Conservation (phyloP, 2,888 invertebrate species). For the Celastrina argiolus region DNA sequence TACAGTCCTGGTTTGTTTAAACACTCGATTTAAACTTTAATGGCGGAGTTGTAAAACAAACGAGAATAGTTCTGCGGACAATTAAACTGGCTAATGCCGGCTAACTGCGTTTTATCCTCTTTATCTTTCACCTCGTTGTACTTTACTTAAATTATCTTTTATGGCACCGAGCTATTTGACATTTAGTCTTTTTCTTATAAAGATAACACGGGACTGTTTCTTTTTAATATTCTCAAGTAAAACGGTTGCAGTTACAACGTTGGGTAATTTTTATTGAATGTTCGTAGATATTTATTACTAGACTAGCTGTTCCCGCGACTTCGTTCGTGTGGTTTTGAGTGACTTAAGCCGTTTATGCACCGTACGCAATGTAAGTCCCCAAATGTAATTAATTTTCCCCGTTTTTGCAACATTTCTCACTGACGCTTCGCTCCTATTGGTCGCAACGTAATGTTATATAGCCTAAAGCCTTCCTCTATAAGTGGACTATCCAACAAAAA, state of each 20-base stretch:
- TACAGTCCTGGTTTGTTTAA: conserved; percentile 17
- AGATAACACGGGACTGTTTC: neutral
- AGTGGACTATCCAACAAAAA: too few species aligned
- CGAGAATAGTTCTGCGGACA: conserved; percentile 30
- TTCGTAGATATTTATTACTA: too few species aligned
- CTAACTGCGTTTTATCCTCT: conserved; percentile 23
- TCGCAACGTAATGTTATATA: too few species aligned
- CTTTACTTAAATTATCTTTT: conserved; percentile 21
- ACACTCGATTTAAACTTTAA: conserved; percentile 25
- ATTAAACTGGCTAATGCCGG: conserved; percentile 24
- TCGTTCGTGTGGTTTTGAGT: too few species aligned
- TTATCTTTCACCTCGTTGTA: conserved; percentile 27
- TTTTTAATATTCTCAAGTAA: neutral
- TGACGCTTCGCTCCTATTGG: too few species aligned
- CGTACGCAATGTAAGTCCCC: too few species aligned
- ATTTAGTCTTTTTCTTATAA: neutral
- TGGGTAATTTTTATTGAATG: neutral
- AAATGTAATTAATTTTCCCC: too few species aligned
- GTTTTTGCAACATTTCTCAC: too few species aligned
- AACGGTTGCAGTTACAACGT: neutral
- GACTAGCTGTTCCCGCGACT: too few species aligned
- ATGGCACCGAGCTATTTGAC: conserved; percentile 12
- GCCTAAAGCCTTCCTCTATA: too few species aligned
- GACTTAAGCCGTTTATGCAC: too few species aligned
- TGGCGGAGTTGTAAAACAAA: conserved; percentile 31